These are phyloP conservation scores for Microtus obscurus DNA, from an alignment of 2,797 vertebrate genomes.

Conservation along the genomic window DNA sequence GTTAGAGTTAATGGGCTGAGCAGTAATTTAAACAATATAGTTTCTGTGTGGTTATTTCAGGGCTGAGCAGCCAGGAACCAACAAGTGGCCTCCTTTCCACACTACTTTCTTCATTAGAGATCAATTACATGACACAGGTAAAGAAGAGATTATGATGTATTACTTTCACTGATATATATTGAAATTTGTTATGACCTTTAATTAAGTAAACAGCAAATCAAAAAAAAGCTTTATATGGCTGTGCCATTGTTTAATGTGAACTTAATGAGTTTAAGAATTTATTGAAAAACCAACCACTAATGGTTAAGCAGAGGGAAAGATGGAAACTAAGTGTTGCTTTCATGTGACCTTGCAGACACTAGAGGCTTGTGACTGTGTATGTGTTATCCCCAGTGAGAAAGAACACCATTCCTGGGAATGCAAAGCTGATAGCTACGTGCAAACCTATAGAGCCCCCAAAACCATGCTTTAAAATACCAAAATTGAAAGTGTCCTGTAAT, in stretches of 20 bases:
- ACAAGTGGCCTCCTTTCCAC: too few species aligned
- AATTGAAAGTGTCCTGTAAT: background rate
- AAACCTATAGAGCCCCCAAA: background rate
- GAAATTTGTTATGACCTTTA: background rate
- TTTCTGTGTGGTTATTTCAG: too few species aligned
- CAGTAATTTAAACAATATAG: too few species aligned
- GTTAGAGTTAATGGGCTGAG: too few species aligned
- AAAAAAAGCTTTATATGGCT: background rate
- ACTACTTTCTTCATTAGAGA: background rate
- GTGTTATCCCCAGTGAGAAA: background rate
- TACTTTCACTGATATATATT: background rate
- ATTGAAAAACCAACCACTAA: background rate
- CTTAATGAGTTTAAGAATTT: background rate
- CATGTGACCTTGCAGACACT: background rate
- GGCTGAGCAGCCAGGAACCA: too few species aligned
- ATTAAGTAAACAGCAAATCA: background rate
- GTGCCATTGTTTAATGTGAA: background rate
- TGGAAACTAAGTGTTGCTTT: background rate
- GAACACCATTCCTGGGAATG: background rate
- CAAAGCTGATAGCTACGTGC: background rate
- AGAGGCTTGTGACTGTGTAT: background rate
- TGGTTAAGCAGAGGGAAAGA: background rate
- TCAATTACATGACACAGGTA: background rate
- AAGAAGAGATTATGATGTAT: background rate
- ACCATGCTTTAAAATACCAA: constrained; percentile 1